A percentile compares a stretch with the other conserved stretches of the same genome.
These are phyloP conservation scores for Bradypodion pumilum DNA, from an alignment of 2,797 vertebrate species.

Conservation along the genomic window DNA sequence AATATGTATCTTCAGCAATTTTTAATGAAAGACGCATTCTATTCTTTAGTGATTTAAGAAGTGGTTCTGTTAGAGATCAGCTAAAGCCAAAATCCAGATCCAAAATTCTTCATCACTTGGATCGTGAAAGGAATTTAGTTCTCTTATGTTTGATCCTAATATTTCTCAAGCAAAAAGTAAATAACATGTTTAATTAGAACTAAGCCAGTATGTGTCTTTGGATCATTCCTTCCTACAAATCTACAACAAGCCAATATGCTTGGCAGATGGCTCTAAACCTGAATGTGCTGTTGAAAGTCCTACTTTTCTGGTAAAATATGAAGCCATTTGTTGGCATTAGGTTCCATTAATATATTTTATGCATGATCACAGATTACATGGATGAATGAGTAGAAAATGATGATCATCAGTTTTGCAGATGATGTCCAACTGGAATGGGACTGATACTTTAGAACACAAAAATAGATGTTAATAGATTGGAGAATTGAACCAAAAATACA, in stretches of 20 bases:
- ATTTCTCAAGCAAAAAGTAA: constrained; percentile 2
- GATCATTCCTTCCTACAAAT: not conserved
- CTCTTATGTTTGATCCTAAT: constrained; percentile 15
- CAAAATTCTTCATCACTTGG: constrained; percentile 13
- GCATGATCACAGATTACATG: too few species aligned
- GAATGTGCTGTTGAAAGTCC: not conserved
- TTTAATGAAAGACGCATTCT: not conserved
- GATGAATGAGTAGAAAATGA: too few species aligned
- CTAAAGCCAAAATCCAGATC: constrained; percentile 29
- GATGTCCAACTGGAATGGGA: too few species aligned
- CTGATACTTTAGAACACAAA: too few species aligned
- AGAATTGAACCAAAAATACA: too few species aligned
- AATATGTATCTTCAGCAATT: constrained; percentile 17
- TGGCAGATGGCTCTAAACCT: not conserved
- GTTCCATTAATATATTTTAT: too few species aligned
- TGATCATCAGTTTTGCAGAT: too few species aligned
- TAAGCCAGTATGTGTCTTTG: not conserved
- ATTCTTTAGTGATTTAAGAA: not conserved
- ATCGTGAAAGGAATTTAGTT: constrained; percentile 21
- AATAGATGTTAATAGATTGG: too few species aligned
- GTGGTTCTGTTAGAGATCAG: constrained; percentile 6
- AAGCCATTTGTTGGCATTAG: not conserved
- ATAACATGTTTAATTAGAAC: constrained; percentile 6
- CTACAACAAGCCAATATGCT: not conserved
- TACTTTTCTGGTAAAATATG: not conserved